A percentile compares a stretch with the other conserved stretches of the same genome.
These are phyloP conservation scores for Aelia acuminata DNA, from an alignment of 2,888 invertebrate genomes.

Conservation along the genomic window DNA sequence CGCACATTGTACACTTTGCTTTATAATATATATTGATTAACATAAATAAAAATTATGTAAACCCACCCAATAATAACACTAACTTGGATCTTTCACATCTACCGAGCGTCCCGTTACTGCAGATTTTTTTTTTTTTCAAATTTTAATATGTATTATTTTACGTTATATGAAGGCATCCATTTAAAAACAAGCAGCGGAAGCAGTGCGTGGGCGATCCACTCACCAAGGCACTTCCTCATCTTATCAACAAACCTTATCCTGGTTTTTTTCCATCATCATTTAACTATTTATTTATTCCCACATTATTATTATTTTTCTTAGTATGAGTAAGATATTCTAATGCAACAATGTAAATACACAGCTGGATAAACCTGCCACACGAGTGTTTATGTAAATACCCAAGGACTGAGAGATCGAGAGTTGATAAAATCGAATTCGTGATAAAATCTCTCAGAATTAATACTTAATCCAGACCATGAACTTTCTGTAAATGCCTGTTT, in stretches of 20 bases:
- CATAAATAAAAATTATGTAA: too few relatives aligned
- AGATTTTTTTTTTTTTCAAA: too few relatives aligned
- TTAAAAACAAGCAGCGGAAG: neutral
- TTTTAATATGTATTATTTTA: too few relatives aligned
- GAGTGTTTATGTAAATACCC: neutral
- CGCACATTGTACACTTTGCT: too few relatives aligned
- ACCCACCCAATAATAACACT: too few relatives aligned
- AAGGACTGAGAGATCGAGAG: neutral
- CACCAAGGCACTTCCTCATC: neutral
- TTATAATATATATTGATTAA: too few relatives aligned
- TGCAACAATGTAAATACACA: neutral
- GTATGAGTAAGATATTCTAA: neutral
- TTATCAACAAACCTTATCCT: neutral
- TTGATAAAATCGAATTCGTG: neutral
- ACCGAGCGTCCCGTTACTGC: too few relatives aligned
- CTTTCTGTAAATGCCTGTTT: too few relatives aligned
- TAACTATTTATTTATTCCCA: neutral
- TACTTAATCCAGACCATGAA: neutral
- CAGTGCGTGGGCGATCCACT: neutral
- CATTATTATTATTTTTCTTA: neutral
- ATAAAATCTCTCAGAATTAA: neutral
- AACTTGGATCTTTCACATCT: too few relatives aligned
- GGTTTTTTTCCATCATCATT: neutral
- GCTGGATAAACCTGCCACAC: neutral
- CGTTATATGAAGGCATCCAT: too few relatives aligned